These are phyloP conservation scores for Nyctibius grandis DNA, from an alignment of 2,797 vertebrate species.

Conservation along the genomic window DNA sequence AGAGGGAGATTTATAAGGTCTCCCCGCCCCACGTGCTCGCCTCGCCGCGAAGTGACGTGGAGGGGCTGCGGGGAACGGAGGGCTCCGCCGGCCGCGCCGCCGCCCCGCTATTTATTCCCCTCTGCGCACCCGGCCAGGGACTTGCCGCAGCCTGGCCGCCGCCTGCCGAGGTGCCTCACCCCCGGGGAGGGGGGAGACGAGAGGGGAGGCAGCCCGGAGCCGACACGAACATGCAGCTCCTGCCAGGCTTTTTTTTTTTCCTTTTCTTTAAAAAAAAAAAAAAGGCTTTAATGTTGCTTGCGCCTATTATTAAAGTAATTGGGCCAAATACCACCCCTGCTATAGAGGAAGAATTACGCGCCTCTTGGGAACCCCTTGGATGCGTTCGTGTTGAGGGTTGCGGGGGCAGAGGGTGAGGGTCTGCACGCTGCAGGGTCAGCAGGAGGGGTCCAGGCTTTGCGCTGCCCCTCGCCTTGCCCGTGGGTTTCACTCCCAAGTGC, in stretches of 20 bases:
- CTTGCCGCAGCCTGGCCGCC: neutral
- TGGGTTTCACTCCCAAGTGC: fast-evolving
- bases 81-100: slow-evolving; percentile 59
- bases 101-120: slow-evolving; percentile 42
- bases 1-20: slow-evolving; percentile 78
- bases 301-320: neutral
- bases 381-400: neutral
- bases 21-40: slow-evolving; percentile 79
- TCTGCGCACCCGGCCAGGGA: neutral
- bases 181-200: neutral
- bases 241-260: neutral
- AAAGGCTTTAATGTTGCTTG: neutral
- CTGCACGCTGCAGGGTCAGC: neutral
- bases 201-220: neutral
- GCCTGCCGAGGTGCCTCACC: neutral
- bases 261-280: neutral
- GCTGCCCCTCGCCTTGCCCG: neutral
- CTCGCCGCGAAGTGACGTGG: slow-evolving; percentile 76
- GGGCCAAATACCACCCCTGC: neutral
- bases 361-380: neutral
- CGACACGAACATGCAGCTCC: neutral
- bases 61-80: slow-evolving; percentile 65
- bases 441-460: fast-evolving
- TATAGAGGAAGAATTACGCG: neutral
- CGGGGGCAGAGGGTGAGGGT: neutral